Base-by-base conservation (phyloP, 2,888 invertebrate genomes). In the Drosophila kambysellisi region DNA sequence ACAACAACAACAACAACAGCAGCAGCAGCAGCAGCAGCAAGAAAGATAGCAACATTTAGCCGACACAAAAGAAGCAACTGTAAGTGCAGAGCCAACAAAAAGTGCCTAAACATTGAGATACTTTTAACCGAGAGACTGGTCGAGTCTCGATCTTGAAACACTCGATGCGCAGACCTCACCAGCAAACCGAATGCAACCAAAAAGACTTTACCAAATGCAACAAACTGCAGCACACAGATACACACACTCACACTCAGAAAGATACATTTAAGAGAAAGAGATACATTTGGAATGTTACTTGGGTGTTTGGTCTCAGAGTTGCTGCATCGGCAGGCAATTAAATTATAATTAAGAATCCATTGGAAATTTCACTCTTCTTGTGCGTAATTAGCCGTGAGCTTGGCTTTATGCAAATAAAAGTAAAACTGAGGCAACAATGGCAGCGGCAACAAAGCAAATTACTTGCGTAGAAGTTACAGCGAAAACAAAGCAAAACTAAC, bases 301-400 rank as follows among this genome's bases (percentile, higher is more conserved):
- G 43, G 51, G 62, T 62, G 52, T 17, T 46, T 52, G 20, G 60
- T 35, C 58, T 46, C 30, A 53, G 39, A 32, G 20, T 11, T 53
- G 52, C 12, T 20, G 58, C 30, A 17, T 20, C 20, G 12, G 20
- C 33, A 2, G 63, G 64, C 77, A 76, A 87, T 89, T 84, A 89
- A 87, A 84, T 73, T 89, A 81, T 85, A 87, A 87, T 87, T 87
- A 89, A 87, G 87, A 89, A 89, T 87, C 64, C 80, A 78, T 71
- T 78, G 66, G 62, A 77, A 76, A 57, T 89, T 89, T 87, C 84
- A 84, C 87, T 87, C 89, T 79, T 77, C 75, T 76, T 70, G 74
- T 69, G 84, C 87, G 72, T 84, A 82, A 89, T 86, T 89, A 87
- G 81, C 78, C 78, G 64, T 81, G 78, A 59, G 77, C 69, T 73